Evolutionary conservation across 2,797 vertebrate genomes (phyloP).

Genomic region (Ispidina lecontei): DNA sequence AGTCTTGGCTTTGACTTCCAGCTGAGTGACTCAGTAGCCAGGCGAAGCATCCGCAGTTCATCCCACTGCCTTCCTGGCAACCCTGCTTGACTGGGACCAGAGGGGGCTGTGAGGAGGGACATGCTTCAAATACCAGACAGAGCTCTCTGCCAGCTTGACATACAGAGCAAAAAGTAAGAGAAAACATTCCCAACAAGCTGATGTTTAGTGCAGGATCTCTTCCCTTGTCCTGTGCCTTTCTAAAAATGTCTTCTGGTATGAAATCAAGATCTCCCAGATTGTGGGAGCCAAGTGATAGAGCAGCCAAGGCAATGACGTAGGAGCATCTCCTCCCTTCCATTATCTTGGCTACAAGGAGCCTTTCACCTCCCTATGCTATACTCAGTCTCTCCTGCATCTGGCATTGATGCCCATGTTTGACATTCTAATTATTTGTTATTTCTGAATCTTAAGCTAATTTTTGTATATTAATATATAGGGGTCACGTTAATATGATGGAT

Average conservation of each 20-base stretch:
- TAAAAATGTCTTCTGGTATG: not conserved
- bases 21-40: not conserved
- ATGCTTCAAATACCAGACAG: not conserved
- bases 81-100: not conserved
- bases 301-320: accelerated
- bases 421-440: not conserved
- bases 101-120: not conserved
- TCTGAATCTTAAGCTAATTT: not conserved
- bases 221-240: not conserved
- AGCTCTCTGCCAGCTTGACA: not conserved
- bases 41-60: accelerated
- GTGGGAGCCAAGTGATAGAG: not conserved
- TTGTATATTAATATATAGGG: not conserved
- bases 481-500: not conserved
- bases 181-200: not conserved
- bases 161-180: not conserved
- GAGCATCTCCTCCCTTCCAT: not conserved
- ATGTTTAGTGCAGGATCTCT: not conserved
- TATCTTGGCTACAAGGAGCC: accelerated
- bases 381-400: not conserved
- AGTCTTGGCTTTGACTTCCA: constrained; percentile 1
- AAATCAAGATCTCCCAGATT: not conserved
- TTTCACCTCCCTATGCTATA: accelerated
- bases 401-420: accelerated
- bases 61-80: not conserved